Evolutionary conservation across 2,797 vertebrate genomes (phyloP).

Genomic region (Periophthalmus magnuspinnatus): DNA sequence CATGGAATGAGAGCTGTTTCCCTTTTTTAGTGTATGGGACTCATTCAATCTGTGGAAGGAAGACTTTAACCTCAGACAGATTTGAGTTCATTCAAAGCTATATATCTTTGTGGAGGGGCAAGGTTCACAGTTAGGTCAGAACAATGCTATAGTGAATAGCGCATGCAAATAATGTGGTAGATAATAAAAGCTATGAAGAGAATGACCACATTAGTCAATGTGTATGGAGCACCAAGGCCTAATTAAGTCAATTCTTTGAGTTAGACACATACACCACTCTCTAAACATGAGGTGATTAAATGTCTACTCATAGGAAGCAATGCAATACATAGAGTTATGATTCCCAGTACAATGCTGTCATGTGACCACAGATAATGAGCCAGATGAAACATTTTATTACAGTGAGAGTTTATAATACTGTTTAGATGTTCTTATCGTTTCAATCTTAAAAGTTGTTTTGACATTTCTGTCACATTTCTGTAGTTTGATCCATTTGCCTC

Average conservation of each 20-base stretch:
- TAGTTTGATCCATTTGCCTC: slow-evolving; percentile 4
- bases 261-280: slow-evolving; percentile 8
- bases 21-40: slow-evolving; percentile 7
- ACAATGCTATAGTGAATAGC: background rate
- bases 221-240: background rate
- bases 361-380: slow-evolving; percentile 8
- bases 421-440: background rate
- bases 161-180: slow-evolving; percentile 26
- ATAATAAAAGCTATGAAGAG: slow-evolving; percentile 28
- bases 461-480: slow-evolving; percentile 1
- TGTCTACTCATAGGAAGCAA: slow-evolving; percentile 12
- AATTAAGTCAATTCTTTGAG: slow-evolving; percentile 10
- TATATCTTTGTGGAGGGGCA: no score
- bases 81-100: no score
- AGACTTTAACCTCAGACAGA: background rate
- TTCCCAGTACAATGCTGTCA: slow-evolving; percentile 6
- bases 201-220: background rate
- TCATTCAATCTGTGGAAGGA: background rate
- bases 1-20: slow-evolving; percentile 40
- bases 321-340: background rate
- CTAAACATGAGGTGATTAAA: slow-evolving; percentile 28
- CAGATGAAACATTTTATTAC: background rate
- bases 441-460: background rate
- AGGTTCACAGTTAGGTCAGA: slow-evolving; percentile 29
- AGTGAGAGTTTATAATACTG: background rate